These are phyloP conservation scores for Galagoides demidoff DNA, from an alignment of 2,797 vertebrate species.

Conservation along the genomic window DNA sequence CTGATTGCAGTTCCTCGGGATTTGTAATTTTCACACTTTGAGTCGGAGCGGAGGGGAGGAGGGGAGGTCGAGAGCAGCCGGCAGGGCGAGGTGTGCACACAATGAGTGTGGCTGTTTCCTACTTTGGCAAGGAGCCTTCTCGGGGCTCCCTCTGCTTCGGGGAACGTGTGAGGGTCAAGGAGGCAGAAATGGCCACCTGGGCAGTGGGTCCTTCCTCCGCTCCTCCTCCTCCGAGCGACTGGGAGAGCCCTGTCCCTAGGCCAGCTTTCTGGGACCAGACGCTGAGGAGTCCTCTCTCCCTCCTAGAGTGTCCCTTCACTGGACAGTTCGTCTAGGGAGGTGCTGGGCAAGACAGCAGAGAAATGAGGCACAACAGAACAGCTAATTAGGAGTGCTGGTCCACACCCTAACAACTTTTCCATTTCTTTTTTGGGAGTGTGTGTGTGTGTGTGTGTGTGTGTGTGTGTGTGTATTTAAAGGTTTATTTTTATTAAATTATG, in stretches of 20 bases:
- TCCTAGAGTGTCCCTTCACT: background rate
- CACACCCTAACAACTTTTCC: constrained; percentile 73
- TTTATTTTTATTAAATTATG: constrained; percentile 78
- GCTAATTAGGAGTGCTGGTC: constrained; percentile 63
- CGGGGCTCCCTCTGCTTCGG: constrained; percentile 69
- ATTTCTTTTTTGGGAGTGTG: constrained; percentile 71
- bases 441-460: background rate
- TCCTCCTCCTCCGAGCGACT: background rate
- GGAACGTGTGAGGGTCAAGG: constrained; percentile 76
- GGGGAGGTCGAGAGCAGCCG: background rate
- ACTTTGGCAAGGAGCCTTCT: constrained; percentile 67
- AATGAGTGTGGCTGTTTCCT: constrained; percentile 61
- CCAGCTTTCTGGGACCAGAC: background rate
- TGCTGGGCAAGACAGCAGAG: background rate
- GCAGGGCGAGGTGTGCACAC: constrained; percentile 59
- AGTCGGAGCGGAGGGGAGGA: constrained; percentile 29
- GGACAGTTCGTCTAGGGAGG: background rate
- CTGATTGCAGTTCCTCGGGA: constrained; percentile 65
- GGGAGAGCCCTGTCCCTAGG: background rate
- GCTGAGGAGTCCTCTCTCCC: no score
- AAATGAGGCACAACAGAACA: background rate
- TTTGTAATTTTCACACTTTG: constrained; percentile 78
- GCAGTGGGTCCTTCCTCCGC: background rate
- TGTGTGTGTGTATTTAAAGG: background rate
- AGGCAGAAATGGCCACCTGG: constrained; percentile 72